A percentile compares a stretch with the other conserved stretches of the same genome.
Conservation (phyloP, 2,797 vertebrate genomes). For the Gymnoscopelus braueri region DNA sequence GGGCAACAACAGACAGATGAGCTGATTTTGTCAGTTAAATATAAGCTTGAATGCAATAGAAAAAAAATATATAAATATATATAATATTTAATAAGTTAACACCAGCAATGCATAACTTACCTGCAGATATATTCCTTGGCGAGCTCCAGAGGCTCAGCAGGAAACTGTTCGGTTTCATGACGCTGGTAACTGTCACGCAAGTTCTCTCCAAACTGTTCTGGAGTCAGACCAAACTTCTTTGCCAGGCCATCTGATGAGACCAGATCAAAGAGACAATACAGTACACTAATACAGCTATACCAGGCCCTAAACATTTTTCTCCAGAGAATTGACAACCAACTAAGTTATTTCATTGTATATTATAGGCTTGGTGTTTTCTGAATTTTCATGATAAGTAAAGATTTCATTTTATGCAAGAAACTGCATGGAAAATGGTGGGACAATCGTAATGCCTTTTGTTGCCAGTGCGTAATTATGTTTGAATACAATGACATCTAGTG, state of each 20-base stretch:
- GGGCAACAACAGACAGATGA: conserved; percentile 17
- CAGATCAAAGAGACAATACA: not conserved
- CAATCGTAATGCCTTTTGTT: not conserved
- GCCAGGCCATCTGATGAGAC: conserved; percentile 84
- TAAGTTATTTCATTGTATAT: not conserved
- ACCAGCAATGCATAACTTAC: conserved; percentile 55
- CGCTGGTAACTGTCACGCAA: conserved; percentile 92
- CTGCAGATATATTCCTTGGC: conserved; percentile 93
- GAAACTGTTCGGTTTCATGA: conserved; percentile 91
- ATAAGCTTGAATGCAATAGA: not conserved
- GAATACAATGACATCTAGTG: conserved; percentile 30
- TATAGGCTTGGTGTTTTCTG: not conserved
- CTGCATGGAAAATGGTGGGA: not conserved
- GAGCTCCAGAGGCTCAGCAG: conserved; percentile 89
- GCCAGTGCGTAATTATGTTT: not conserved
- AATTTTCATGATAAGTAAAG: not conserved
- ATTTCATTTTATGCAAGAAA: not conserved
- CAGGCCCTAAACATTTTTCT: not conserved
- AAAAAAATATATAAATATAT: no score
- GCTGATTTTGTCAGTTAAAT: not conserved
- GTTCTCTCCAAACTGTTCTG: conserved; percentile 92
- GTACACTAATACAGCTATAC: not conserved
- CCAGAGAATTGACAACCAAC: not conserved
- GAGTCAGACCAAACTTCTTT: conserved; percentile 91
- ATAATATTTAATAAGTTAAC: not conserved